phyloP scores from a whole-genome alignment of 2,888 invertebrate genomes.

The Lissonota sp. region DNA sequence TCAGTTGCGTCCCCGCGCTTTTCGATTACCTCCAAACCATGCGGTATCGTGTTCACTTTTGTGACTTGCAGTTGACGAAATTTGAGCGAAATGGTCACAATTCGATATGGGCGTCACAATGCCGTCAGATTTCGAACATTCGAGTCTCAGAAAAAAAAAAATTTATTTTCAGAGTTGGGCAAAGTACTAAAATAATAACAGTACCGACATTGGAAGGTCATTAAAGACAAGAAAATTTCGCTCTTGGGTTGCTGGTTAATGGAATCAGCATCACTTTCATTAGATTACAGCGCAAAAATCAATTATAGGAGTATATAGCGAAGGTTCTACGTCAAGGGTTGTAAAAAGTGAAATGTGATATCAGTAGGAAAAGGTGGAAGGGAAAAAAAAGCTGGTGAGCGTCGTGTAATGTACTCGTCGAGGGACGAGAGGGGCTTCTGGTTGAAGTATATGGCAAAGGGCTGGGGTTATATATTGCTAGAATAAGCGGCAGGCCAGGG shows the following conservation, averaged over 20 bases:
- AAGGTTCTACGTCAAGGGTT: conserved; percentile 23
- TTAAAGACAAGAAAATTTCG: not conserved
- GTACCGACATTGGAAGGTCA: too few relatives aligned
- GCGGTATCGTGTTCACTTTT: not conserved
- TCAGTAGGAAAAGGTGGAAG: conserved; percentile 14
- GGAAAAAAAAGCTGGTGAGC: conserved; percentile 7
- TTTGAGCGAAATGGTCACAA: too few relatives aligned
- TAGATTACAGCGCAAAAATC: conserved; percentile 28
- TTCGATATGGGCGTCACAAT: too few relatives aligned
- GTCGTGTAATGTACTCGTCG: conserved; percentile 23
- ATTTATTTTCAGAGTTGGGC: too few relatives aligned
- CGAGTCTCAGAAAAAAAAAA: too few relatives aligned
- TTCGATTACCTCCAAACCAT: conserved; percentile 31
- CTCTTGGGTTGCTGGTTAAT: not conserved
- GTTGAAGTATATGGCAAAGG: conserved; percentile 3
- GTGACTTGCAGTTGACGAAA: conserved; percentile 8
- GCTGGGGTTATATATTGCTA: not conserved
- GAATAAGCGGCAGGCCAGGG: not conserved
- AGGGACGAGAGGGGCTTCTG: conserved; percentile 25
- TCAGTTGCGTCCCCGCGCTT: not conserved
- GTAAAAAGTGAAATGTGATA: conserved; percentile 48
- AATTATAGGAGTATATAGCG: conserved; percentile 23
- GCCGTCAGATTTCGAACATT: too few relatives aligned
- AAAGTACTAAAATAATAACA: too few relatives aligned
- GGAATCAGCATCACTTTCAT: conserved; percentile 23